A percentile compares a stretch with the other conserved stretches of the same genome.
These are phyloP conservation scores for Heliothis subflexa DNA, from an alignment of 1,140 invertebrate genomes.

Conservation along the genomic window DNA sequence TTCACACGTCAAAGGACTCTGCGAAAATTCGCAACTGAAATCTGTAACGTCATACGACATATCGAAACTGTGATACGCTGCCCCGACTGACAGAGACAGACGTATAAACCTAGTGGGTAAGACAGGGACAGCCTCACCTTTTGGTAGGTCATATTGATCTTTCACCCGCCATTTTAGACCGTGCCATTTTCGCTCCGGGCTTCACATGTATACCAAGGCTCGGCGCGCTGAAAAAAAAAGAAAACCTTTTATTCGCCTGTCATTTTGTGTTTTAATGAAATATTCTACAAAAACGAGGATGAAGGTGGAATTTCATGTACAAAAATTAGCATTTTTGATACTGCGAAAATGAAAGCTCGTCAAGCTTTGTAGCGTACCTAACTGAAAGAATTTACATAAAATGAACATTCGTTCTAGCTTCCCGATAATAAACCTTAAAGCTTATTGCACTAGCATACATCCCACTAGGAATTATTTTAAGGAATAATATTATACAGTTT, in stretches of 20 bases:
- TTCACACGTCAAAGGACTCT: constrained; percentile 56
- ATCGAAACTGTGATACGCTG: constrained; percentile 70
- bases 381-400: constrained; percentile 41
- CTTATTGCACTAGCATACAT: too few relatives aligned
- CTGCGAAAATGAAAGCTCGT: constrained; percentile 63
- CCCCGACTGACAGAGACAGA: constrained; percentile 67
- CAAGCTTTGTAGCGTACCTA: constrained; percentile 18
- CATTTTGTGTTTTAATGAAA: constrained; percentile 77
- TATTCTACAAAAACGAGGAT: constrained; percentile 60
- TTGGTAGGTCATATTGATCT: constrained; percentile 84
- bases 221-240: constrained; percentile 69
- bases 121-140: constrained; percentile 71
- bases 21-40: constrained; percentile 74
- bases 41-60: constrained; percentile 76
- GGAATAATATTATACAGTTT: too few relatives aligned
- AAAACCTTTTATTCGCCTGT: constrained; percentile 72
- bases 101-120: constrained; percentile 49
- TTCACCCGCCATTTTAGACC: constrained; percentile 84
- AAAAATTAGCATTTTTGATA: constrained; percentile 76
- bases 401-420: too few relatives aligned
- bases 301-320: constrained; percentile 63
- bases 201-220: constrained; percentile 74
- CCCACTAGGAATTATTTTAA: too few relatives aligned
- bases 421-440: too few relatives aligned
- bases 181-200: constrained; percentile 81